Evolutionary conservation across 2,113 vertebrate species (phyloP), one percentile per base, ranked within the genome.

Genomic region (Siphamia tubifer): DNA sequence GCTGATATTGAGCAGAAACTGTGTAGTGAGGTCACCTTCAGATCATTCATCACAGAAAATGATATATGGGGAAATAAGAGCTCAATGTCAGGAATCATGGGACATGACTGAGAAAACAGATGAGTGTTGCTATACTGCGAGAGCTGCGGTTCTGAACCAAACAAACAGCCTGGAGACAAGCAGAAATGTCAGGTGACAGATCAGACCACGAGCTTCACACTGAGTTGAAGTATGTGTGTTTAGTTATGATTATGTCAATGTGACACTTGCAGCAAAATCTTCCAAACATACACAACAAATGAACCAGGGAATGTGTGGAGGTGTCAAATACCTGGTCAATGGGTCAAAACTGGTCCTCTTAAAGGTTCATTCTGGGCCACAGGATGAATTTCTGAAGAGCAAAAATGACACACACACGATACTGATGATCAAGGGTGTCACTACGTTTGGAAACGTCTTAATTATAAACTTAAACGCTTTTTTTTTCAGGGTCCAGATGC

Each of bases 1-100:
- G 35, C 61, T 53, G 78, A 77, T 74, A 65, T 45, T 45, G 54
- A 60, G 58, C 56, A 38, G 48, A 64, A 51, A 61, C 66, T 45
- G 51, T 13, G 43, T 67, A 70, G 63, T 10, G 25, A 58, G 77
- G 77, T 83, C 74, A 81, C 77, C 77, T 81, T 82, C 68, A 62
- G 66, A 65, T 78, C 53, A 61, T 73, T 76, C 62, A 78, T 82
- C 58, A 62, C 48, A 21, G 53, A 63, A 62, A 25, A 38, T 66
- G 54, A 79, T 56, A 12, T 60, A 77, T 40, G 65, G 44, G 40
- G 31, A 38, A 56, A 30, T 31, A 30, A 77, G 58, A 61, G 32
- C 36, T 67, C 10, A 19, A 30, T 6, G 9, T 23, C 55, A 45
- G 62, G 17, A 66, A 49, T 25, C 20, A 39, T 1, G 8, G 39